phyloP scores from a whole-genome alignment of 1,140 invertebrate species.

The Vollenhovia emeryi region DNA sequence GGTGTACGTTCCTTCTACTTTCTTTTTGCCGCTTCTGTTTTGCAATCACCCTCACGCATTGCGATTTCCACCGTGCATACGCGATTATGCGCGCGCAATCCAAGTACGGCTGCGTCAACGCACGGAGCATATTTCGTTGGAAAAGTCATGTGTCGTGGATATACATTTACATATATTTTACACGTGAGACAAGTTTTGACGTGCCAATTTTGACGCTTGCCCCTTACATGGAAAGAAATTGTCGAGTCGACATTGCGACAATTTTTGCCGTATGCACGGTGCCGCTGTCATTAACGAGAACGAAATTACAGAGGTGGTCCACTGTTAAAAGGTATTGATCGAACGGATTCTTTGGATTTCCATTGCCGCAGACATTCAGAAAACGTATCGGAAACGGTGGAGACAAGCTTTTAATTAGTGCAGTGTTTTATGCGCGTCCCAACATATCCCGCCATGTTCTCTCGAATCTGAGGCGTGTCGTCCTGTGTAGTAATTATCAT shows the following conservation, averaged over 20 bases:
- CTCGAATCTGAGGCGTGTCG: slow-evolving; percentile 59
- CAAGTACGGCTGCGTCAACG: neutral
- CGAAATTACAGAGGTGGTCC: slow-evolving; percentile 75
- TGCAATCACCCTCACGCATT: slow-evolving; percentile 48
- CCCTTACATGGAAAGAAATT: neutral
- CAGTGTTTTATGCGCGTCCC: slow-evolving; percentile 77
- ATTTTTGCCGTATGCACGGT: slow-evolving; percentile 35
- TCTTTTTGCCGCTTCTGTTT: slow-evolving; percentile 75
- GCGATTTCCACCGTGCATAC: slow-evolving; percentile 26
- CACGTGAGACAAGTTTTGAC: neutral
- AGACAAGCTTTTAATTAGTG: slow-evolving; percentile 67
- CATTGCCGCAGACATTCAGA: slow-evolving; percentile 13
- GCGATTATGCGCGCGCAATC: neutral
- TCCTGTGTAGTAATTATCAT: slow-evolving; percentile 3
- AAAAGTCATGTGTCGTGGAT: neutral
- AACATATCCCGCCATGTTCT: slow-evolving; percentile 42
- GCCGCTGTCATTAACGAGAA: slow-evolving; percentile 7
- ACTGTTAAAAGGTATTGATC: slow-evolving; percentile 70
- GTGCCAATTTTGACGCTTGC: neutral
- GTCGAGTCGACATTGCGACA: neutral
- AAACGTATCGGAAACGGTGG: slow-evolving; percentile 51
- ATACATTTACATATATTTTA: neutral
- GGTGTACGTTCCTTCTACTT: slow-evolving; percentile 62
- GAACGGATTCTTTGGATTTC: slow-evolving; percentile 32
- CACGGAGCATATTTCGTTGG: neutral